Evolutionary conservation across 30 jellyfish, hydroid and myxozoan species (phyloP).

Genomic region (Chrysaora quinquecirrha): DNA sequence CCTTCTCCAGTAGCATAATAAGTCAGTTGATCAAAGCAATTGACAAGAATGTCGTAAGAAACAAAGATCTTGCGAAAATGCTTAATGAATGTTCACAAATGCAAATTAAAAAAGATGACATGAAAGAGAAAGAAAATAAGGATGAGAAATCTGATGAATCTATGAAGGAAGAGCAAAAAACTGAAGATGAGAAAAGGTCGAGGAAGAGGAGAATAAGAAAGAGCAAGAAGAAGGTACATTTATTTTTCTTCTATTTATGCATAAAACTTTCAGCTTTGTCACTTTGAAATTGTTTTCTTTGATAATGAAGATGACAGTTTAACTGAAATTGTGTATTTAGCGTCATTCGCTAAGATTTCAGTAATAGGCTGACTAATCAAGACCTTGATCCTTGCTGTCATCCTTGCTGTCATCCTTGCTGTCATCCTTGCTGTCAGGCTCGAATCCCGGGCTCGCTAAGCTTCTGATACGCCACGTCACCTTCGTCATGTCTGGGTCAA

Average conservation of each 20-base stretch:
- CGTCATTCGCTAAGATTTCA: no score
- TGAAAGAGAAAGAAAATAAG: neutral
- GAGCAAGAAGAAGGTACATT: conserved; percentile 54
- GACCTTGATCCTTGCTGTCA: no score
- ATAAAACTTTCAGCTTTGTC: neutral
- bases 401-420: no score
- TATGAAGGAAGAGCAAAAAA: conserved; percentile 9
- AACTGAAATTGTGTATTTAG: no score
- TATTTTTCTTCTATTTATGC: neutral
- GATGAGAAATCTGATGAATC: conserved; percentile 12
- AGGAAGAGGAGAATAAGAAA: conserved; percentile 18
- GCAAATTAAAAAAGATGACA: neutral
- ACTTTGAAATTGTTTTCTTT: neutral
- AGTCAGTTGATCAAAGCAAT: conserved; percentile 56
- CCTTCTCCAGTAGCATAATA: conserved; percentile 73
- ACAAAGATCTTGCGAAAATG: conserved; percentile 72
- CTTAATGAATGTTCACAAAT: conserved; percentile 29
- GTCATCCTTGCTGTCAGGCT: no score
- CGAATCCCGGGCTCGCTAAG: no score
- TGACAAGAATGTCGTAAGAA: conserved; percentile 74
- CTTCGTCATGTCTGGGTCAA: no score
- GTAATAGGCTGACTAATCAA: no score
- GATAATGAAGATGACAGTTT: neutral
- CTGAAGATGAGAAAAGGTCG: conserved; percentile 40
- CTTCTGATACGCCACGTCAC: no score